These are phyloP conservation scores for Andrena cerasifolii DNA, from an alignment of 1,140 invertebrate species.

Conservation along the genomic window DNA sequence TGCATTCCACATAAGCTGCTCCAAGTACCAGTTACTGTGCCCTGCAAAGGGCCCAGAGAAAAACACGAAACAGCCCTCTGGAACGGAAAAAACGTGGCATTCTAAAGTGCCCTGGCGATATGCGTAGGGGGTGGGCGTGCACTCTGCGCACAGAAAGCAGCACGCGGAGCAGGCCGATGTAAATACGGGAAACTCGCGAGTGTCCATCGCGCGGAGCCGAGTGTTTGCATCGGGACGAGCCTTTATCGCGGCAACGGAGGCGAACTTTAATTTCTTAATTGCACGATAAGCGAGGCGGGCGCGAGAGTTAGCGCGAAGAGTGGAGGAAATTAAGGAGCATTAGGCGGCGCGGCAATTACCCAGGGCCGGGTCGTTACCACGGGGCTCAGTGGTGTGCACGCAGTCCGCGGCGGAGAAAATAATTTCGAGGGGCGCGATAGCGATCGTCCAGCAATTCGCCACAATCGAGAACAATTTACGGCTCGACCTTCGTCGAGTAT, in stretches of 20 bases:
- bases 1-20: too few relatives aligned
- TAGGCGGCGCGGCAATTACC: slow-evolving; percentile 6
- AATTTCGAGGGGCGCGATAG: slow-evolving; percentile 54
- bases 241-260: background rate
- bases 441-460: slow-evolving; percentile 58
- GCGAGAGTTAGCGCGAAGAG: background rate
- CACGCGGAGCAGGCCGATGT: too few relatives aligned
- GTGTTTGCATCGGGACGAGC: background rate
- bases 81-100: too few relatives aligned
- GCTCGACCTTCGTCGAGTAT: slow-evolving; percentile 52
- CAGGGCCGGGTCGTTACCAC: background rate
- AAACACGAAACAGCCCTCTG: too few relatives aligned
- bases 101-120: too few relatives aligned
- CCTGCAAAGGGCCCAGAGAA: too few relatives aligned
- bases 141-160: too few relatives aligned
- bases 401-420: slow-evolving; percentile 31
- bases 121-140: too few relatives aligned
- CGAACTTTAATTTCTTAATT: slow-evolving; percentile 36
- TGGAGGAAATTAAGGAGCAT: background rate
- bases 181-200: too few relatives aligned
- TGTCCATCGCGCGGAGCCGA: too few relatives aligned
- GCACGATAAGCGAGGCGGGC: slow-evolving; percentile 1
- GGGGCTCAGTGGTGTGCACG: background rate
- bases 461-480: slow-evolving; percentile 65
- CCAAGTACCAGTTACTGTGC: too few relatives aligned